Conservation (phyloP, 2,888 invertebrate species). For the Branchellion lobata region DNA sequence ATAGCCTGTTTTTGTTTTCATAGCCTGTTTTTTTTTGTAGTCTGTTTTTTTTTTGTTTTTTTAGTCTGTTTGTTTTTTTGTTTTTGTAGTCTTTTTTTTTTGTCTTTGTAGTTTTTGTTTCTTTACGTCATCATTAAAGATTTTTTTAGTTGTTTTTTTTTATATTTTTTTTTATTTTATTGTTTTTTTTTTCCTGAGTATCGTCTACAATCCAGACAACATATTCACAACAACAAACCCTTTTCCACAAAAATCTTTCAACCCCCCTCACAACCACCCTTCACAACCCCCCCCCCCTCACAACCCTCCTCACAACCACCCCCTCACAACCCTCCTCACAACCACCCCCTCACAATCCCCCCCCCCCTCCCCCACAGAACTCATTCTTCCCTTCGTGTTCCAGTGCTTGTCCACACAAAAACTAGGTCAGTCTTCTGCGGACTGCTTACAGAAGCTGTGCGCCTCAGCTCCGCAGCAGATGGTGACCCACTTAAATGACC, state of each 20-base stretch:
- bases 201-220: too few species aligned
- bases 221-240: too few species aligned
- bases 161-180: too few species aligned
- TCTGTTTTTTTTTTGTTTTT: too few species aligned
- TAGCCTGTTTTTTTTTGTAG: too few species aligned
- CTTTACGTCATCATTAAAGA: not conserved
- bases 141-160: not conserved
- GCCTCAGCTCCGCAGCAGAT: not conserved
- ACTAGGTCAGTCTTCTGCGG: not conserved
- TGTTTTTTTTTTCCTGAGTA: too few species aligned
- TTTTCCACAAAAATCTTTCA: not conserved
- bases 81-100: too few species aligned
- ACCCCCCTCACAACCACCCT: not conserved
- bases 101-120: not conserved
- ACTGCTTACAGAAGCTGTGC: conserved; percentile 4
- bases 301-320: too few species aligned
- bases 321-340: not conserved
- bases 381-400: not conserved
- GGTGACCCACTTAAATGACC: conserved; percentile 6
- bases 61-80: too few species aligned
- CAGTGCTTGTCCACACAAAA: not conserved
- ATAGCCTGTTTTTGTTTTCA: too few species aligned
- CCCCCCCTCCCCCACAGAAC: not conserved
- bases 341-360: not conserved
- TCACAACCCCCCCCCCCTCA: not conserved